Evolutionary conservation across 2,888 invertebrate species (phyloP).

Genomic region (Keiferia lycopersicella): DNA sequence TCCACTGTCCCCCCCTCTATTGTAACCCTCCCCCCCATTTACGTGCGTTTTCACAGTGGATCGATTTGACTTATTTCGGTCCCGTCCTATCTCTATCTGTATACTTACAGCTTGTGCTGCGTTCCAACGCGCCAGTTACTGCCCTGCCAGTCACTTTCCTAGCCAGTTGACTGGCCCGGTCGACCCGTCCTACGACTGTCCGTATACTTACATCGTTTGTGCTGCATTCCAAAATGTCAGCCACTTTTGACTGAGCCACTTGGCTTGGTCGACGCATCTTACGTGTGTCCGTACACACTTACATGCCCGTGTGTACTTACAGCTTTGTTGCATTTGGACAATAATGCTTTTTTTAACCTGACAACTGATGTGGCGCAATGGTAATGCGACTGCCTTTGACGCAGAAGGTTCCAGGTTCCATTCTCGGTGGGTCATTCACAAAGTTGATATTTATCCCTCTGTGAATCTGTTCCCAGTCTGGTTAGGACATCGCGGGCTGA

Average conservation of each 20-base stretch:
- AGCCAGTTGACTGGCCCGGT: neutral
- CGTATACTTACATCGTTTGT: neutral
- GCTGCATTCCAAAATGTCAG: neutral
- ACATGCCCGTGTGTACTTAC: too few relatives aligned
- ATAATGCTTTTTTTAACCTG: too few relatives aligned
- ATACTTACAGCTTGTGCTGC: neutral
- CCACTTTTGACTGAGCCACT: neutral
- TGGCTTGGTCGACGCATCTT: neutral
- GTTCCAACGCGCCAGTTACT: neutral
- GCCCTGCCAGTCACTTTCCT: neutral
- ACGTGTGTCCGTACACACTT: too few relatives aligned
- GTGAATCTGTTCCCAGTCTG: too few relatives aligned
- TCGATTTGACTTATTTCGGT: constrained; percentile 17
- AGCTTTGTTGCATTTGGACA: too few relatives aligned
- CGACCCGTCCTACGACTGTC: neutral
- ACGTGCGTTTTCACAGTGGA: constrained; percentile 6
- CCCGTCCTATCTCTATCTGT: neutral
- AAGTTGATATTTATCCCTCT: too few relatives aligned
- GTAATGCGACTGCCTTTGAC: too few relatives aligned
- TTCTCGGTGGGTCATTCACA: too few relatives aligned
- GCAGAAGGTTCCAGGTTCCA: too few relatives aligned
- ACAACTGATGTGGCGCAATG: too few relatives aligned
- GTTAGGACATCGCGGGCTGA: too few relatives aligned
- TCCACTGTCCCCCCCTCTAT: too few relatives aligned
- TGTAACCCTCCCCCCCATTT: neutral